Conservation (phyloP, 2,888 invertebrate species). For the Mayetiola destructor region DNA sequence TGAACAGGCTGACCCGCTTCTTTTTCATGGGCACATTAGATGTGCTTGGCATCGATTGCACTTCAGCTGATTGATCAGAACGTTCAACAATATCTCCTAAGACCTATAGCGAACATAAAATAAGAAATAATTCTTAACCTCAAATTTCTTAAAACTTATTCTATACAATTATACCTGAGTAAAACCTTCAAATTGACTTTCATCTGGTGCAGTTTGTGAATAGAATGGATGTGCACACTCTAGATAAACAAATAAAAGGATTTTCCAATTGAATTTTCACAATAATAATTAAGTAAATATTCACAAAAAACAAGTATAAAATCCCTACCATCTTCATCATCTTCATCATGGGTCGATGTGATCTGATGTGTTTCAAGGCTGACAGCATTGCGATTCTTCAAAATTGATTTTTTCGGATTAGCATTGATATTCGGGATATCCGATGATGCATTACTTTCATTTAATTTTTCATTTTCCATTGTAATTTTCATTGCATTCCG, state of each 20-base stretch:
- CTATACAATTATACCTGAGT: neutral
- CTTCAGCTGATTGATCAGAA: neutral
- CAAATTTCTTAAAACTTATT: neutral
- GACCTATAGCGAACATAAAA: neutral
- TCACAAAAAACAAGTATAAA: too few relatives aligned
- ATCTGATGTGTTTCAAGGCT: neutral
- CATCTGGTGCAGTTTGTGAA: neutral
- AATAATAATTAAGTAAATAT: neutral
- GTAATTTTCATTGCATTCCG: too few relatives aligned
- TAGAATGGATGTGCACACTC: neutral
- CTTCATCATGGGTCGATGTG: neutral
- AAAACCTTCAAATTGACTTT: neutral
- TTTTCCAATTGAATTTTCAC: neutral
- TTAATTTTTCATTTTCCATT: neutral
- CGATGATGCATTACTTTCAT: neutral
- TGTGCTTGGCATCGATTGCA: neutral
- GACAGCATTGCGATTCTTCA: neutral
- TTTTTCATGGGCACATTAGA: too few relatives aligned
- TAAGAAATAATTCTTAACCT: neutral
- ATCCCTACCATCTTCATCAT: too few relatives aligned
- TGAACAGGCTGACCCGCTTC: neutral
- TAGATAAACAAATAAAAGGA: neutral
- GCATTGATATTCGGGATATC: neutral
- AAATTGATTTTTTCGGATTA: neutral
- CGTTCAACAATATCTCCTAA: conserved; percentile 3